These are phyloP conservation scores for Drosophila mauritiana DNA, from an alignment of 1,140 invertebrate genomes.

Conservation along the genomic window DNA sequence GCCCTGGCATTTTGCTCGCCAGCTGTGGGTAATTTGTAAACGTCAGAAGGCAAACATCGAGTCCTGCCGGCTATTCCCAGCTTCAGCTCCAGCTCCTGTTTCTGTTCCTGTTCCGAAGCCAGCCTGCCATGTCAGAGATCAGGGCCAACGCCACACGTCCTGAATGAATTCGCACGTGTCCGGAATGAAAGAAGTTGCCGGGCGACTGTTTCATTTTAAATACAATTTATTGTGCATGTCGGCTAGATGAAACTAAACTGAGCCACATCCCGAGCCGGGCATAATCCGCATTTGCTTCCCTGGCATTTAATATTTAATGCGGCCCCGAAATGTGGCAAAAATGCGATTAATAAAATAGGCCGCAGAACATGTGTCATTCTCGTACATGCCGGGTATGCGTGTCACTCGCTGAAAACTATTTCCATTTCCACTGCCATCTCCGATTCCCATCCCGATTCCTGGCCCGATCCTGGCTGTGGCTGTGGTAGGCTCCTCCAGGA, in stretches of 20 bases:
- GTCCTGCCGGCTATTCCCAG: conserved; percentile 50
- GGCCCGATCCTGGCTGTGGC: not conserved
- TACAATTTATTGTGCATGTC: conserved; percentile 78
- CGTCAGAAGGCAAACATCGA: conserved; percentile 81
- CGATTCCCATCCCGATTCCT: conserved; percentile 5
- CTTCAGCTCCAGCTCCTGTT: not conserved
- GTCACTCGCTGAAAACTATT: conserved; percentile 45
- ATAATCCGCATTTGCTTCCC: conserved; percentile 59
- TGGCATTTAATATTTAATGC: conserved; percentile 75
- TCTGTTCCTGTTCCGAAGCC: not conserved
- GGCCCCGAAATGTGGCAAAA: conserved; percentile 37
- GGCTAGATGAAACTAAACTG: conserved; percentile 50
- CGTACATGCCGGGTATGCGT: conserved; percentile 22
- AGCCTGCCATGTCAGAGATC: conserved; percentile 64
- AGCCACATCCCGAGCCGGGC: conserved; percentile 23
- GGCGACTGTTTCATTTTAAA: conserved; percentile 74
- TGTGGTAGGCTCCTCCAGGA: conserved; percentile 20
- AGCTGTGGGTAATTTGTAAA: conserved; percentile 81
- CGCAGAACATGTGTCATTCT: conserved; percentile 59
- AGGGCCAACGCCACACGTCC: conserved; percentile 40
- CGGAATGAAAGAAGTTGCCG: conserved; percentile 56
- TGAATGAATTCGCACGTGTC: conserved; percentile 74
- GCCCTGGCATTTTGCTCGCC: conserved; percentile 64
- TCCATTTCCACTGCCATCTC: not conserved
- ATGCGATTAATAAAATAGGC: conserved; percentile 70